phyloP scores from a whole-genome alignment of 2,888 invertebrate species.

The Drosophila aldrichi region DNA sequence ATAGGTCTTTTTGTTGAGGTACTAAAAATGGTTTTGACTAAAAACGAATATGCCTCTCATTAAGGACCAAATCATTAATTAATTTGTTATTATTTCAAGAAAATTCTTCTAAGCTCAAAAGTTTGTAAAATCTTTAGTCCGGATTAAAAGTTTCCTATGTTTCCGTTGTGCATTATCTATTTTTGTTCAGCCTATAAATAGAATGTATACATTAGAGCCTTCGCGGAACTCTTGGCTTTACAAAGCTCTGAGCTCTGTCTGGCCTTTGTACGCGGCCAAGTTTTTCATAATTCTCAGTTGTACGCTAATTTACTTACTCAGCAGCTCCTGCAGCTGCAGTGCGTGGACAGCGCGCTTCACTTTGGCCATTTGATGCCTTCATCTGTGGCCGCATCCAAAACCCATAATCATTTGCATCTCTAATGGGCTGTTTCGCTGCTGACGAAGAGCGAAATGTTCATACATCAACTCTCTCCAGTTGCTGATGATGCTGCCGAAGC shows the following conservation, averaged over 20 bases:
- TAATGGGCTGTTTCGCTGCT: constrained; percentile 57
- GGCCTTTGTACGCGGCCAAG: background rate
- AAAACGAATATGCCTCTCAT: too few species aligned
- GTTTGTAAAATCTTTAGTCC: background rate
- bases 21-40: too few species aligned
- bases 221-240: background rate
- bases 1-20: too few species aligned
- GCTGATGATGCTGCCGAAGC: background rate
- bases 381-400: constrained; percentile 51
- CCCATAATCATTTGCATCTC: constrained; percentile 78
- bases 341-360: background rate
- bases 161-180: background rate
- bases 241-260: background rate
- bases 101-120: background rate
- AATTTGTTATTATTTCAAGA: background rate
- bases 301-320: constrained; percentile 11
- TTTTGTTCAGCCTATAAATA: background rate
- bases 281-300: background rate
- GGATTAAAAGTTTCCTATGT: background rate
- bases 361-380: constrained; percentile 10
- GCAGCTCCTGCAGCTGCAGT: constrained; percentile 32
- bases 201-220: background rate
- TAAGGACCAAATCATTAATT: too few species aligned
- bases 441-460: constrained; percentile 52
- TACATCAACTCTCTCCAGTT: constrained; percentile 60